Evolutionary conservation across 1,140 invertebrate species (phyloP).

Genomic region (Procambarus virginalis): DNA sequence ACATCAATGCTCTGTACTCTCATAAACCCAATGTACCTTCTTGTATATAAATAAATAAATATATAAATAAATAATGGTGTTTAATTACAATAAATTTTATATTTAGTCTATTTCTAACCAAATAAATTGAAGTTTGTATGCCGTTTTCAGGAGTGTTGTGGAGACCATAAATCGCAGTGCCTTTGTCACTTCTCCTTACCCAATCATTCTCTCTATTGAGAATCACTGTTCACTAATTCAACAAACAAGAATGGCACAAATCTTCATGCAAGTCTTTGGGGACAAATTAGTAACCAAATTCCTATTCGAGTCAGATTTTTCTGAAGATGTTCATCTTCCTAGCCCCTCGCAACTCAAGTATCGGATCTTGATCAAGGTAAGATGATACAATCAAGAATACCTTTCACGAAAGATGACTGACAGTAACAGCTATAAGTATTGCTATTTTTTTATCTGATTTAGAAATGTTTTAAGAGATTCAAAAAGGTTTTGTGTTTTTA

Average conservation of each 20-base stretch:
- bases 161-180: constrained; percentile 95
- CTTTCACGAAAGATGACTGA: no score
- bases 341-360: constrained; percentile 89
- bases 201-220: constrained; percentile 95
- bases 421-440: no score
- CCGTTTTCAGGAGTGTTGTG: constrained; percentile 81
- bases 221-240: constrained; percentile 96
- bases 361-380: constrained; percentile 85
- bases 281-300: constrained; percentile 93
- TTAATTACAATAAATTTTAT: no score
- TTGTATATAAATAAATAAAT: no score
- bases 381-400: no score
- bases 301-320: constrained; percentile 90
- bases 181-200: constrained; percentile 92
- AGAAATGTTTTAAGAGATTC: no score
- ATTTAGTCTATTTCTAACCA: no score
- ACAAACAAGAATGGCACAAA: constrained; percentile 95
- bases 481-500: no score
- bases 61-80: no score
- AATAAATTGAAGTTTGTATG: not conserved
- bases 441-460: no score
- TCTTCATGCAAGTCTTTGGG: constrained; percentile 93
- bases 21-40: no score
- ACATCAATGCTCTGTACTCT: no score
- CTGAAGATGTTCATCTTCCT: constrained; percentile 88